Evolutionary conservation across 35 echinoderm and acorn worm genomes (phyloP).

Genomic region (Patiria miniata): DNA sequence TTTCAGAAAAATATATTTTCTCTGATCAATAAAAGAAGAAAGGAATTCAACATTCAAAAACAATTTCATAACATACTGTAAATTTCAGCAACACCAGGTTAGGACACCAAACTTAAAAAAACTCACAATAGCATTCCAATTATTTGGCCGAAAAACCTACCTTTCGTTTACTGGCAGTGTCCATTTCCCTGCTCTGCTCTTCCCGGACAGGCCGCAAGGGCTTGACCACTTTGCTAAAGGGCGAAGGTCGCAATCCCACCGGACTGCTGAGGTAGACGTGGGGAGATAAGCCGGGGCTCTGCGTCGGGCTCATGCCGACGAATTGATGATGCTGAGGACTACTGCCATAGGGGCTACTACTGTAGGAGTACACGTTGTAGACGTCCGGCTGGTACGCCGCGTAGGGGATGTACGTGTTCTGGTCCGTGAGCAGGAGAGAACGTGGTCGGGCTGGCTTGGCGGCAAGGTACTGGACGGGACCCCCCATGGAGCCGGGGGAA

Average conservation of each 20-base stretch:
- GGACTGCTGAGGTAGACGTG: slow-evolving; percentile 40
- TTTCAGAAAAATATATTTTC: too few species aligned
- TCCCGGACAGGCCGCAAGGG: slow-evolving; percentile 26
- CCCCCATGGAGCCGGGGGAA: slow-evolving; percentile 37
- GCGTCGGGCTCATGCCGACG: slow-evolving; percentile 10
- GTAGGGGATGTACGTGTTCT: not conserved
- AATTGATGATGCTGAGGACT: not conserved
- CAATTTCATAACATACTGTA: not conserved
- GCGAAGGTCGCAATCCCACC: slow-evolving; percentile 6
- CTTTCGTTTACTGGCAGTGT: slow-evolving; percentile 22
- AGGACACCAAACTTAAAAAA: not conserved
- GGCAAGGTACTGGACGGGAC: not conserved
- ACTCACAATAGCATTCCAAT: not conserved
- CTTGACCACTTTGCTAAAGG: slow-evolving; percentile 28
- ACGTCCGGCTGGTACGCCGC: slow-evolving; percentile 10
- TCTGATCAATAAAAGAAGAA: not conserved
- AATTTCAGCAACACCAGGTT: not conserved
- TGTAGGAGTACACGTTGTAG: slow-evolving; percentile 27
- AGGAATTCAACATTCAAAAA: not conserved
- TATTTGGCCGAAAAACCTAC: not conserved
- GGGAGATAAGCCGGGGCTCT: not conserved
- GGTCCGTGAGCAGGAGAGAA: slow-evolving; percentile 38
- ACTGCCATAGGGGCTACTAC: slow-evolving; percentile 1
- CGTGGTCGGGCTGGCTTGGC: slow-evolving; percentile 51
- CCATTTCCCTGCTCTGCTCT: slow-evolving; percentile 11